Evolutionary conservation across 2,797 vertebrate species (phyloP).

Genomic region (Megalops cyprinoides): DNA sequence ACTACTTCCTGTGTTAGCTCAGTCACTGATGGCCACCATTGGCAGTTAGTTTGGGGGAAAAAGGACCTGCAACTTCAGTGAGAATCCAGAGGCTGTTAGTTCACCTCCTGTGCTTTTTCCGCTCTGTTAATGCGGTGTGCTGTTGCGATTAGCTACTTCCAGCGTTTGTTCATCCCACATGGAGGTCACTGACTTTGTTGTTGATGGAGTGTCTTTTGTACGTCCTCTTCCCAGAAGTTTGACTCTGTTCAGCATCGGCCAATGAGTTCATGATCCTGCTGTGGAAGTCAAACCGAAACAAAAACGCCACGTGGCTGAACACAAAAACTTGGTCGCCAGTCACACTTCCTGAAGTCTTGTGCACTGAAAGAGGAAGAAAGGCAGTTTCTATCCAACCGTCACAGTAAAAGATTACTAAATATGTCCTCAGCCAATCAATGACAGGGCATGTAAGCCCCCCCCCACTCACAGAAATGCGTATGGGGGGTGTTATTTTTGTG

Average conservation of each 20-base stretch:
- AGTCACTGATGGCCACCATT: neutral
- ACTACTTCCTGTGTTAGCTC: constrained; percentile 16
- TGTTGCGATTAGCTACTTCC: neutral
- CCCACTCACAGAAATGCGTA: constrained; percentile 32
- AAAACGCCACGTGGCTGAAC: neutral
- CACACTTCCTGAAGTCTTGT: neutral
- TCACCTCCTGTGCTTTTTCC: neutral
- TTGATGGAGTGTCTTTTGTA: too few relatives aligned
- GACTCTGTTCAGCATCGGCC: neutral
- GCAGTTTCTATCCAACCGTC: neutral
- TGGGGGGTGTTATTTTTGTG: constrained; percentile 63
- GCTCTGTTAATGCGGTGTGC: neutral
- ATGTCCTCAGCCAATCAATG: neutral
- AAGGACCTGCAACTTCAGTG: neutral
- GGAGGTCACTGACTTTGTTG: neutral
- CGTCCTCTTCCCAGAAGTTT: neutral
- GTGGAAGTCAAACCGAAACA: neutral
- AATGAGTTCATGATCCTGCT: neutral
- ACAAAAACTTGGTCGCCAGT: neutral
- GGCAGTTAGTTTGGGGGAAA: neutral
- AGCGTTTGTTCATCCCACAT: neutral
- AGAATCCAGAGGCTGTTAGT: neutral
- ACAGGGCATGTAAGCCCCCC: neutral
- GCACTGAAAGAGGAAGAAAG: neutral
- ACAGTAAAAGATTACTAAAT: neutral